Evolutionary conservation across 2,113 vertebrate genomes (phyloP).

Genomic region (Crotalus tigris): DNA sequence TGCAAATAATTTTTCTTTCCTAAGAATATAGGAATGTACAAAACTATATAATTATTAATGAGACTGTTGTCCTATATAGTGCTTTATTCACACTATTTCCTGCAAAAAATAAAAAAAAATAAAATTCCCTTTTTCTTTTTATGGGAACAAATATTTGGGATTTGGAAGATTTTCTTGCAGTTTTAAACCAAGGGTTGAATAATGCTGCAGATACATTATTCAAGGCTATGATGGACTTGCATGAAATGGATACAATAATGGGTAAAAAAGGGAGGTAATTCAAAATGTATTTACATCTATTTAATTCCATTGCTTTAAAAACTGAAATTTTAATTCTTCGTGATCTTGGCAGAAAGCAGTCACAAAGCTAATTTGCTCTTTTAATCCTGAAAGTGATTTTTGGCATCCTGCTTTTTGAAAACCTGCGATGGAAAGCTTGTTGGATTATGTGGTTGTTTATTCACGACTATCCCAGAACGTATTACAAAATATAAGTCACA

Average conservation of each 20-base stretch:
- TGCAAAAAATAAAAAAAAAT: neutral
- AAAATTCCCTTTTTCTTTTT: neutral
- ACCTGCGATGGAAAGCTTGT: neutral
- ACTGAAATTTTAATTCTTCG: constrained; percentile 6
- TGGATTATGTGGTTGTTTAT: neutral
- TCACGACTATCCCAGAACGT: constrained; percentile 1
- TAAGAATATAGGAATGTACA: neutral
- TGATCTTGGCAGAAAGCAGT: constrained; percentile 7
- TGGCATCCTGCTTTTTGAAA: neutral
- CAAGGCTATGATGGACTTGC: neutral
- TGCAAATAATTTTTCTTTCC: neutral
- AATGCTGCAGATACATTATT: neutral
- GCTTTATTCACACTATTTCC: neutral
- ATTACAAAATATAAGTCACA: neutral
- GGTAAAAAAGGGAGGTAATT: neutral
- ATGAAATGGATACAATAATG: neutral
- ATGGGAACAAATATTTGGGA: neutral
- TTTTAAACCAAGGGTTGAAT: neutral
- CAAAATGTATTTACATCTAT: neutral
- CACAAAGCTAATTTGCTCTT: constrained; percentile 15
- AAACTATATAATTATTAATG: neutral
- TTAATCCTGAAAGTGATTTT: neutral
- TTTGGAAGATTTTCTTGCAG: neutral
- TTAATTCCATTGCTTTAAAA: neutral
- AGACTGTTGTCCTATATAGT: neutral